phyloP scores from a whole-genome alignment of 2,797 vertebrate species.

The Urosaurus nigricauda region DNA sequence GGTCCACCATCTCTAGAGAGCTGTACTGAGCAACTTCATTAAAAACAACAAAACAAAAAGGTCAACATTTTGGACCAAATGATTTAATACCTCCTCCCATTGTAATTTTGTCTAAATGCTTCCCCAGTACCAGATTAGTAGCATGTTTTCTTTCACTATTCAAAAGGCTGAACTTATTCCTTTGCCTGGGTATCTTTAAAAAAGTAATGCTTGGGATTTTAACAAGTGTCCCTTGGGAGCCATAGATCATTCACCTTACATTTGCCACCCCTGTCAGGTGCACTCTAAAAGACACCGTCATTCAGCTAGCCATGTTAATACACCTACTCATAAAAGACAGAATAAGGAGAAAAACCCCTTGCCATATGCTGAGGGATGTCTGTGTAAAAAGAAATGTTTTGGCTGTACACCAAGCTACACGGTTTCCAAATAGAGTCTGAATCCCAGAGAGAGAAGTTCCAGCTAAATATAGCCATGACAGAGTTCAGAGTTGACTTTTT shows the following conservation, averaged over 20 bases:
- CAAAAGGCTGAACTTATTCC: not conserved
- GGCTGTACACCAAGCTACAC: constrained; percentile 66
- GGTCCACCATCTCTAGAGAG: not conserved
- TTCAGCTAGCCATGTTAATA: constrained; percentile 48
- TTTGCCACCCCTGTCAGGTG: constrained; percentile 3
- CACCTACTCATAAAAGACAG: constrained; percentile 54
- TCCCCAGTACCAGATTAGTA: not conserved
- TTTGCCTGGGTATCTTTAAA: not conserved
- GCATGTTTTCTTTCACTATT: not conserved
- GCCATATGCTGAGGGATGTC: constrained; percentile 60
- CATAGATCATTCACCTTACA: not conserved
- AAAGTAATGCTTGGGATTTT: not conserved
- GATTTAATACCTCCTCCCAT: not conserved
- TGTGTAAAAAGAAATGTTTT: constrained; percentile 68
- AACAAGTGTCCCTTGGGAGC: not conserved
- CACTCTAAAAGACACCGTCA: constrained; percentile 6
- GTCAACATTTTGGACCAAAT: not conserved
- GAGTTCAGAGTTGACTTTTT: constrained; percentile 55
- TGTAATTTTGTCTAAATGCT: not conserved
- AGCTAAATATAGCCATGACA: constrained; percentile 75
- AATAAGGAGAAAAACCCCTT: constrained; percentile 61
- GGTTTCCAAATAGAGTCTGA: constrained; percentile 73
- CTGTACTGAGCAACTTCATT: not conserved
- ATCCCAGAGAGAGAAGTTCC: constrained; percentile 61
- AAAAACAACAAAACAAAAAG: not conserved